These are phyloP conservation scores for Scolopax bukidnonensis DNA, from an alignment of 2,797 vertebrate species.

Conservation along the genomic window DNA sequence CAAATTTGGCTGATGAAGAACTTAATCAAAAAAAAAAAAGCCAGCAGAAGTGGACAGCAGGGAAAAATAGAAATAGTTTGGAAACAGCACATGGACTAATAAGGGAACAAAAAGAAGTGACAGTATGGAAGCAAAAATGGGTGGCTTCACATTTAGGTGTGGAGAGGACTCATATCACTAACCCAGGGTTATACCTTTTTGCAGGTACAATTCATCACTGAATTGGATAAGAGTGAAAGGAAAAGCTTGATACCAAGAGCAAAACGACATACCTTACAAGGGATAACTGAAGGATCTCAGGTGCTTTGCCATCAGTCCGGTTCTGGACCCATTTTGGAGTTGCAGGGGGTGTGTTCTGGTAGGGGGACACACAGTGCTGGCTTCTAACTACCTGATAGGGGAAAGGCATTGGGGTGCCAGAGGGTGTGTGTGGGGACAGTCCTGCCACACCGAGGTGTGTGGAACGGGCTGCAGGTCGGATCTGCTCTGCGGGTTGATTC, in stretches of 20 bases:
- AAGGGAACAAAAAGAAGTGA: not conserved
- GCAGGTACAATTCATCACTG: not conserved
- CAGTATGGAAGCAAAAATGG: not conserved
- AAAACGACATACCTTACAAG: not conserved
- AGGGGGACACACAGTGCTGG: not conserved
- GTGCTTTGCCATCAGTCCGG: not conserved
- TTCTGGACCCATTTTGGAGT: not conserved
- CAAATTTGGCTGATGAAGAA: not conserved
- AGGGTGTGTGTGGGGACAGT: not conserved
- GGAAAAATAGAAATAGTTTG: not conserved
- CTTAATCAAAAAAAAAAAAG: not conserved
- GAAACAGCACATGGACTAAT: not conserved
- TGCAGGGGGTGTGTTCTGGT: not conserved
- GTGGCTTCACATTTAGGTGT: not conserved
- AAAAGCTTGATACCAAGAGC: not conserved
- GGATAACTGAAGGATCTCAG: accelerated
- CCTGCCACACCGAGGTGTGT: not conserved
- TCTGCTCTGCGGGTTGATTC: too few species aligned
- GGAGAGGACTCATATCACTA: not conserved
- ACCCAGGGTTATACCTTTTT: not conserved
- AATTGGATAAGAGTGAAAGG: not conserved
- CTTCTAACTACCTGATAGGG: accelerated
- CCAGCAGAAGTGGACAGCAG: not conserved
- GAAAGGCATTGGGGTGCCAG: not conserved
- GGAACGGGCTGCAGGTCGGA: not conserved